Base-by-base conservation (phyloP, 2,797 vertebrate genomes). In the Acanthurus leucopareius region DNA sequence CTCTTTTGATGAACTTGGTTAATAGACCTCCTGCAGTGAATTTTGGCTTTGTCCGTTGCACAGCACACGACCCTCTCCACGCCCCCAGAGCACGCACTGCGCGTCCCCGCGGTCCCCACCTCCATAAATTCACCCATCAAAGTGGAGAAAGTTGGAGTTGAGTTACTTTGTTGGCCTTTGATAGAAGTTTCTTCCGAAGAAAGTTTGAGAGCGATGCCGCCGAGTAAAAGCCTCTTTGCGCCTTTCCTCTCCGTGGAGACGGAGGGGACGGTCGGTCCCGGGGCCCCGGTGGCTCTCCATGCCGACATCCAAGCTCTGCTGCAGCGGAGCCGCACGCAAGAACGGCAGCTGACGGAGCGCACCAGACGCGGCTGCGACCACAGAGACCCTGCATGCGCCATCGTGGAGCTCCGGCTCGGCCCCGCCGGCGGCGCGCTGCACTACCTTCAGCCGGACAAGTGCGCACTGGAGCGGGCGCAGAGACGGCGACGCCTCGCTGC, bases 1-100 rank as follows among this genome's bases (percentile, higher is more conserved):
- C 94, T 74, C 83, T 93, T 94, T 96, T 96, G 95, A 96, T 95
- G 95, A 95, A 94, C 92, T 94, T 79, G 25, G 82, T 93, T 93
- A 93, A 93, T 90, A 57, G 93, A 94, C 94, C 92, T 80, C 91
- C 93, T 79, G 90, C 88, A 7, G 86, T 0, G 71, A 16, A 14
- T 84, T 78, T 88, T 93, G 88, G 91, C 92, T 92, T 87, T 85
- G 84, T 90, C 92, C 91, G 83, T 79, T 82, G 77, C 68, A 84
- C 92, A 88, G 92, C 94, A 94, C 95, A 92, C 94, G 89, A 93
- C 91, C 90, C 86, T 88, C 80, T 89, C 92, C 91, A 91, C 90
- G 88, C 93, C 93, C 92, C 90, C 88, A 63, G 72, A 73, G n/a
- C 70, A 79, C 51, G 84, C 89, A 47, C 52, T 32, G 66, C 66